Evolutionary conservation across 2,113 vertebrate species (phyloP).

Genomic region (Dromas ardeola): DNA sequence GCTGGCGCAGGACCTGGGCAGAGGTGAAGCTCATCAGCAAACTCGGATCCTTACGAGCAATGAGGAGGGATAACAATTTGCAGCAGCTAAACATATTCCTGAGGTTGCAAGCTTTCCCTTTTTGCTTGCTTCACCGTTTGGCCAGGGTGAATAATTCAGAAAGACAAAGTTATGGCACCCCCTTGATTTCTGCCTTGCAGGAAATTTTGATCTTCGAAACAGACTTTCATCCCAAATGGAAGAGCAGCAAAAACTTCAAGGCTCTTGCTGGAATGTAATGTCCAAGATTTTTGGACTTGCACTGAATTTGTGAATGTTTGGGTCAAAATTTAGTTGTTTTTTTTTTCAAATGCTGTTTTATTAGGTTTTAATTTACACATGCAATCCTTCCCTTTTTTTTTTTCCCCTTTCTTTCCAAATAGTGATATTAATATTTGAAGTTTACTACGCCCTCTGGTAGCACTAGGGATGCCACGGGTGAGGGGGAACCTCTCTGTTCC

Average conservation of each 20-base stretch:
- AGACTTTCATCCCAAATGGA: neutral
- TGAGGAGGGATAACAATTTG: neutral
- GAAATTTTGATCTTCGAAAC: neutral
- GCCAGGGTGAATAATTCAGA: neutral
- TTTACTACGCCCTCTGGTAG: neutral
- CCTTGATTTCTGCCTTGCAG: neutral
- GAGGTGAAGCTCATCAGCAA: too few species aligned
- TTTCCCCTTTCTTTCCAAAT: neutral
- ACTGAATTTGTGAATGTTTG: neutral
- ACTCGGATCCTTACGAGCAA: neutral
- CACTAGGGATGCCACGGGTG: neutral
- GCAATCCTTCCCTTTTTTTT: rapidly evolving
- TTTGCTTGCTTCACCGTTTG: neutral
- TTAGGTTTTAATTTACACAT: neutral
- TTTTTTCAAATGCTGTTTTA: neutral
- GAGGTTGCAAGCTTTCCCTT: neutral
- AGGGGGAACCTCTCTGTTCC: neutral
- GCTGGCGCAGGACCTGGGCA: neutral
- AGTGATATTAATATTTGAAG: neutral
- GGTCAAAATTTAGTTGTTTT: neutral
- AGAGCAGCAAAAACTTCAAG: neutral
- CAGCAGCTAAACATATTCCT: neutral
- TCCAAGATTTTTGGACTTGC: neutral
- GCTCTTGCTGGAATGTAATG: neutral
- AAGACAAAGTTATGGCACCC: neutral